Evolutionary conservation across 1,140 invertebrate genomes (phyloP), one percentile per base, ranked within the genome.

Genomic region (Megathymus violae): DNA sequence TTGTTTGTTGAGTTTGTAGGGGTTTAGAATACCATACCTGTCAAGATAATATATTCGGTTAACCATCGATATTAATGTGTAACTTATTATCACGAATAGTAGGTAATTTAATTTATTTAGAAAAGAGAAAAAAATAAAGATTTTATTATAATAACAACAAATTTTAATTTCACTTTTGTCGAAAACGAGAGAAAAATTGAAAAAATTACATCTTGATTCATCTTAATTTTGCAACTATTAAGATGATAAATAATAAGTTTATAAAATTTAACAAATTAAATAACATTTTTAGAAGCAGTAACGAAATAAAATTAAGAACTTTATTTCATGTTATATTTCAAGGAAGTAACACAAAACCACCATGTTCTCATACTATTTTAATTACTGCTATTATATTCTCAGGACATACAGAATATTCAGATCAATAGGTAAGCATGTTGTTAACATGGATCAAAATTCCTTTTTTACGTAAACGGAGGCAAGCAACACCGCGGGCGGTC

Each of bases 401-500:
- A 36, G 25, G 5, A 10, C 16, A 38, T 52, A 10, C 34, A 5
- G 11, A 40, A 52, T 52, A 34, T 52, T 40, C 22, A 19, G 16
- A 52, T 52, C 36, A 22, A 52, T 13, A 38, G n/a, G n/a, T 25
- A 15, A 52, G 11, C 19, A 43, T 27, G 7, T 41, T 36, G 38
- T 43, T 54, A 43, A 54, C 51, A 54, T 19, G 17, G 6, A 54
- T 27, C 13, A 1, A 41, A 69, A 71, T 75, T 69, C 47, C 54
- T 56, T 58, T n/a, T 56, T 62, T 62, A 63, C 64, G 74, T 64
- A 74, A 76, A 76, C 50, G 62, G 69, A 69, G 41, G 60, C 41
- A 41, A 58, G 54, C 66, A 46, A 47, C 65, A 43, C 64, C 68
- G 64, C 72, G 64, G 77, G 77, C 77, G 74, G 77, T 77, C 77